Base-by-base conservation (phyloP, 2,888 invertebrate genomes). In the Abrostola triplasia region DNA sequence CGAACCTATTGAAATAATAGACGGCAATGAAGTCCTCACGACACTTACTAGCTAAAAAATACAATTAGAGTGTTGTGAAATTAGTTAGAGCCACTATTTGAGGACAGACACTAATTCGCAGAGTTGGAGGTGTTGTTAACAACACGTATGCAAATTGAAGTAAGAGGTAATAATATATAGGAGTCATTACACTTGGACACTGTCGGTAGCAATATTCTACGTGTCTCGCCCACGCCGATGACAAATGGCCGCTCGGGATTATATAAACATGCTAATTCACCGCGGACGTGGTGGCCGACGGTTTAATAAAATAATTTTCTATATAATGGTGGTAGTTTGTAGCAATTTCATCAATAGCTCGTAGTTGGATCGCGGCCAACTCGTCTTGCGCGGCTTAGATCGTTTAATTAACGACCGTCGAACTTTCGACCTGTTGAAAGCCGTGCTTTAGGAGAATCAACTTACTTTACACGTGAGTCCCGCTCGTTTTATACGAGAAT, bases 341-440 rank as follows among this genome's bases (percentile, higher is more conserved):
- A 88, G 89, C 86, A 90, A 89, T 92, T 92, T 91, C 90, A 91
- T 92, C 90, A 90, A 92, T 90, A 90, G 86, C 83, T 79, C 80
- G 82, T 77, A 76, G 86, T 86, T 93, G 93, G 93, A 89, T 77
- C 79, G 82, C 79, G 67, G 89, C 93, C 93, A 93, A 88, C 83
- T 86, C 85, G 85, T 86, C 88, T 88, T 84, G 86, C 87, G 84
- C 86, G 90, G 88, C 91, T 92, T 90, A 90, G 91, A 92, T 90
- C 91, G 91, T 93, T 92, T 93, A 93, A 94, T 94, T 93, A 93
- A 93, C 92, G 92, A 92, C 82, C 92, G 90, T 89, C 90, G 90
- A 93, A 93, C 93, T 93, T 93, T 90, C 89, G 91, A 93, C 94
- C 93, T 94, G 93, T 94, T 94, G 94, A 94, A 91, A 93, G 89